Conservation (phyloP, 2,888 invertebrate species). For the Hermaeophaga mercurialis region DNA sequence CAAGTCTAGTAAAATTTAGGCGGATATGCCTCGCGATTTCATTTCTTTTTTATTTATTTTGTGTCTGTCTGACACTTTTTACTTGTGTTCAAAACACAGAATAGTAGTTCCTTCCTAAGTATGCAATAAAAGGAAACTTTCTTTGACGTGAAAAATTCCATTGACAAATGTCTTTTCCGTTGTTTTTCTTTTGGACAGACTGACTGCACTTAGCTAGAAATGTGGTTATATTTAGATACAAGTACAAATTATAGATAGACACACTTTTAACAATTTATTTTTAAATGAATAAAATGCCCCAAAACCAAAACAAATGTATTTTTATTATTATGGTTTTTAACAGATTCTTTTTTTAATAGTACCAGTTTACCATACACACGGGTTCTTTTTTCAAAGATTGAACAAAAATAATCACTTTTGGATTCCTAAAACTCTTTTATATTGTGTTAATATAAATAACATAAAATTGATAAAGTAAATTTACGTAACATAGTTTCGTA, state of each 20-base stretch:
- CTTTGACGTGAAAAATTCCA: slow-evolving; percentile 24
- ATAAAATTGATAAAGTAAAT: too few species aligned
- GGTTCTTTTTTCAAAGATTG: too few species aligned
- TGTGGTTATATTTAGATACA: slow-evolving; percentile 14
- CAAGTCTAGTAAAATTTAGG: neutral
- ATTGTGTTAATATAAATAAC: too few species aligned
- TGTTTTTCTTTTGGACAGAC: slow-evolving; percentile 9
- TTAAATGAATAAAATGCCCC: too few species aligned
- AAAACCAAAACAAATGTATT: too few species aligned
- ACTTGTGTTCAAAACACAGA: slow-evolving; percentile 30
- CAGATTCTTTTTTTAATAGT: too few species aligned
- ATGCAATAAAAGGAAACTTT: slow-evolving; percentile 27
- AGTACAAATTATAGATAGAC: slow-evolving; percentile 1
- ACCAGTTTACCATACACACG: too few species aligned
- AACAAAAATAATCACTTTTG: too few species aligned
- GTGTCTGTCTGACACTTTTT: slow-evolving; percentile 32
- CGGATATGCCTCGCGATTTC: slow-evolving; percentile 27
- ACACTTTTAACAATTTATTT: too few species aligned
- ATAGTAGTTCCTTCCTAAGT: slow-evolving; percentile 22
- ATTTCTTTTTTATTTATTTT: slow-evolving; percentile 28
- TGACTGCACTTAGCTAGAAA: slow-evolving; percentile 7
- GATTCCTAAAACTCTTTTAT: too few species aligned
- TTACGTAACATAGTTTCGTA: too few species aligned
- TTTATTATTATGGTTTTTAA: too few species aligned
- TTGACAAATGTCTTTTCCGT: slow-evolving; percentile 22